Evolutionary conservation across 1,140 invertebrate species (phyloP).

Genomic region (Halesus radiatus): DNA sequence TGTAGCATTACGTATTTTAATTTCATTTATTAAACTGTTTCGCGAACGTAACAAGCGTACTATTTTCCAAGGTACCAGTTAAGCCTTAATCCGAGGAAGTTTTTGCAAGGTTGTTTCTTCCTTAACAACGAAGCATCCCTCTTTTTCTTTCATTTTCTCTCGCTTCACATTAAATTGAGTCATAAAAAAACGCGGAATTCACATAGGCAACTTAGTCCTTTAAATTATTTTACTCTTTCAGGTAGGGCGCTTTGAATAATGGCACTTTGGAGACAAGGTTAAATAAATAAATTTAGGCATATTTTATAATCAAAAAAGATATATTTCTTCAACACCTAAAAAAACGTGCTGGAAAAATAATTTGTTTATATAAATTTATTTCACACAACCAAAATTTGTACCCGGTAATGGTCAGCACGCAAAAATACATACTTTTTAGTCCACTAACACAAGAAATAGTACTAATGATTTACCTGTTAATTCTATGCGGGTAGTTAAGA

Average conservation of each 20-base stretch:
- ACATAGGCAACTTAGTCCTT: slow-evolving; percentile 12
- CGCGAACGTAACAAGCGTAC: slow-evolving; percentile 18
- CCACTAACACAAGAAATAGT: no score
- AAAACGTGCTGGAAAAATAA: no score
- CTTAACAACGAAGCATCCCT: neutral
- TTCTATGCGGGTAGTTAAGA: no score
- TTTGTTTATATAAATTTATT: no score
- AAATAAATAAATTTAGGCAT: neutral
- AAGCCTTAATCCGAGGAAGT: slow-evolving; percentile 23
- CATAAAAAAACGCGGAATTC: slow-evolving; percentile 2
- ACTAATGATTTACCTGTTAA: no score
- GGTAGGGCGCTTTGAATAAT: slow-evolving; percentile 17
- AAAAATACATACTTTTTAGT: no score
- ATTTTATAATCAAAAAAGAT: no score
- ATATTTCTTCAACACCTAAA: no score
- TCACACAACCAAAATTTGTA: no score
- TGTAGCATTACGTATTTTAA: slow-evolving; percentile 36
- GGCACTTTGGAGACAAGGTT: neutral
- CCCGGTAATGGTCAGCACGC: no score
- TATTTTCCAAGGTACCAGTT: slow-evolving; percentile 13
- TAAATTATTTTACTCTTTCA: slow-evolving; percentile 22
- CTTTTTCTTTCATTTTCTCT: slow-evolving; percentile 21
- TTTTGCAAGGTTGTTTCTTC: slow-evolving; percentile 26
- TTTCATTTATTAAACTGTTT: slow-evolving; percentile 39
- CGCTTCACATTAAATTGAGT: slow-evolving; percentile 14